Evolutionary conservation across 2,888 invertebrate genomes (phyloP), one percentile per base, ranked within the genome.

Genomic region (Tipula helvola): DNA sequence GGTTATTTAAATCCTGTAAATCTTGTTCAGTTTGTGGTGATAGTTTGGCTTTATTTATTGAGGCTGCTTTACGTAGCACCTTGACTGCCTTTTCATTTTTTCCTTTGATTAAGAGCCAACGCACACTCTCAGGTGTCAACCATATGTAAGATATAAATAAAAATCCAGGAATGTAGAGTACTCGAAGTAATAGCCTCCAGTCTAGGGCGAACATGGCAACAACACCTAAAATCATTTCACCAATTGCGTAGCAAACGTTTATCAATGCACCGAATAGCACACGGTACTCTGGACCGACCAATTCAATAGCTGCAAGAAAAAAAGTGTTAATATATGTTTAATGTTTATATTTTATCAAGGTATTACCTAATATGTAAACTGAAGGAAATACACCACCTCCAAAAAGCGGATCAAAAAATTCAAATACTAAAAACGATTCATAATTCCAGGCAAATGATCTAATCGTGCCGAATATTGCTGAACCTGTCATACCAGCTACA

Each of bases 81-180:
- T 90, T 90, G 86, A 93, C 93, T 0, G 95, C 95, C 57, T 93
- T 92, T 0, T 93, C 91, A n/a, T 42, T 84, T 87, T 93, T 91
- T 2, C 94, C 93, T 87, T 94, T 93, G 12, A 94, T 94, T 86
- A 96, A 91, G 87, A 96, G 92, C 97, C 84, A 84, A 39, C 84
- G 93, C 86, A 95, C 92, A 88, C 95, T 96, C 92, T 96, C 96
- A 41, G 95, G 95, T 39, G 95, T 90, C 85, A 95, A 90, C 93
- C 95, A 93, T 89, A 94, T 93, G 90, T 95, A 95, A 12, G 18
- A 42, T 42, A 85, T 44, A 42, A 7, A 42, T 12, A 42, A 28
- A 85, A 85, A 85, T 85, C 13, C 41, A 2, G 85, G 85, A 44
- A 42, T 42, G 44, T 85, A 85, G 3, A 18, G 28, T 3, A 85